phyloP scores from a whole-genome alignment of 2,888 invertebrate genomes.

The Megaustenia siamemsis region DNA sequence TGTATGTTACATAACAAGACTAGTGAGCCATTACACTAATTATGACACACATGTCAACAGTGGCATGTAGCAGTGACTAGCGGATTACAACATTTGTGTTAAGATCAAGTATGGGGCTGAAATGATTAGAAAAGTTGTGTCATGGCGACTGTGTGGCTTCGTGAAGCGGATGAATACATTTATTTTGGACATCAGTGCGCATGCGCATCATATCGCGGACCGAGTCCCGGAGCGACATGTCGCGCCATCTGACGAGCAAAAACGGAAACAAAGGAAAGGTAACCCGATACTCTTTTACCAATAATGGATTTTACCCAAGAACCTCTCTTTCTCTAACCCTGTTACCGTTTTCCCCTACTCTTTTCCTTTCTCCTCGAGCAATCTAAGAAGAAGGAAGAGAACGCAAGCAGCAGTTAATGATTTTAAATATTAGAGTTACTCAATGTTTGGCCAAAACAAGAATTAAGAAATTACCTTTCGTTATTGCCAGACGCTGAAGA shows the following conservation, averaged over 20 bases:
- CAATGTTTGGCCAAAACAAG: conserved; percentile 38
- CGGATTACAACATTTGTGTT: too few species aligned
- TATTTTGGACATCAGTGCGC: conserved; percentile 7
- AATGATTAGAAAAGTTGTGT: background rate
- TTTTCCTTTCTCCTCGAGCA: background rate
- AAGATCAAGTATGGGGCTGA: too few species aligned
- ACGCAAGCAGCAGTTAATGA: background rate
- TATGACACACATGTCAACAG: too few species aligned
- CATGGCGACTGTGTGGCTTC: background rate
- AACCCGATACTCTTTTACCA: conserved; percentile 44
- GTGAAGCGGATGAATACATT: background rate
- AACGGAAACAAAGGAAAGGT: conserved; percentile 49
- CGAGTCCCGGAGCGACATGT: conserved; percentile 32
- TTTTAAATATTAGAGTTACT: conserved; percentile 22
- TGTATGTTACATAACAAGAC: too few species aligned
- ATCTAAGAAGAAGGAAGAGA: background rate
- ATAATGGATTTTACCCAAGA: conserved; percentile 45
- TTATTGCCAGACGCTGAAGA: conserved; percentile 19
- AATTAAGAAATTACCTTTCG: conserved; percentile 46
- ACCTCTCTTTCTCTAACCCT: background rate
- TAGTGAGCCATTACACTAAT: too few species aligned
- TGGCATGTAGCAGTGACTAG: too few species aligned
- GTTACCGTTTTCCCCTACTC: conserved; percentile 1
- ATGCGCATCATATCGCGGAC: conserved; percentile 30
- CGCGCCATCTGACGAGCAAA: conserved; percentile 49